A percentile compares a stretch with the other conserved stretches of the same genome.
phyloP scores from a whole-genome alignment of 1,140 invertebrate species.

The Globodera rostochiensis region DNA sequence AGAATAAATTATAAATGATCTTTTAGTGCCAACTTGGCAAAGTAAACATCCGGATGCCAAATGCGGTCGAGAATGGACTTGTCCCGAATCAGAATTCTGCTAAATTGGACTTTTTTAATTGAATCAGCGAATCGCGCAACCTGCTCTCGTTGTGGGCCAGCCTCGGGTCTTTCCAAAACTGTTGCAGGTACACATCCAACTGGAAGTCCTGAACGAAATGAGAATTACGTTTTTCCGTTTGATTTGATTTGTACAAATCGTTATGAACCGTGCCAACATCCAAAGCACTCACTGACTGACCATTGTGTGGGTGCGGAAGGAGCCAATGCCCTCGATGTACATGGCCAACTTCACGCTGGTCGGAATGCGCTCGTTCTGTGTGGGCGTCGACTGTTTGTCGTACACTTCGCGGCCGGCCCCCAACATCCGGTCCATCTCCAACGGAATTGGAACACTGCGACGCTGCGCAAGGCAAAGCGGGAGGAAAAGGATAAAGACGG shows the following conservation, averaged over 20 bases:
- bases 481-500: neutral
- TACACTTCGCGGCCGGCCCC: constrained; percentile 54
- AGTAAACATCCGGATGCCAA: constrained; percentile 66
- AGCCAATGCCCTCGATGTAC: constrained; percentile 63
- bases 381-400: constrained; percentile 63
- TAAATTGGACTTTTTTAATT: constrained; percentile 47
- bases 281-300: constrained; percentile 15
- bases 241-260: neutral
- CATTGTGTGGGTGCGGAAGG: constrained; percentile 62
- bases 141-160: constrained; percentile 66
- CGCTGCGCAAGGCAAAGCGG: constrained; percentile 1
- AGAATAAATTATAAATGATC: neutral
- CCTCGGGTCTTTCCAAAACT: constrained; percentile 71
- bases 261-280: too few species aligned
- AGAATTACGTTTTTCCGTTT: neutral
- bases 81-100: constrained; percentile 71
- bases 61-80: constrained; percentile 68
- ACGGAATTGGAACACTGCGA: constrained; percentile 55
- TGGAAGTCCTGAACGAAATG: constrained; percentile 70
- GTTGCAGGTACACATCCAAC: constrained; percentile 72
- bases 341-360: constrained; percentile 61
- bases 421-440: constrained; percentile 59
- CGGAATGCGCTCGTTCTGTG: constrained; percentile 54
- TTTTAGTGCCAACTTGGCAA: constrained; percentile 50
- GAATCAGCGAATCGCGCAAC: constrained; percentile 25